phyloP scores from a whole-genome alignment of 2,797 vertebrate species.

The Neosilurus hyrtlii region DNA sequence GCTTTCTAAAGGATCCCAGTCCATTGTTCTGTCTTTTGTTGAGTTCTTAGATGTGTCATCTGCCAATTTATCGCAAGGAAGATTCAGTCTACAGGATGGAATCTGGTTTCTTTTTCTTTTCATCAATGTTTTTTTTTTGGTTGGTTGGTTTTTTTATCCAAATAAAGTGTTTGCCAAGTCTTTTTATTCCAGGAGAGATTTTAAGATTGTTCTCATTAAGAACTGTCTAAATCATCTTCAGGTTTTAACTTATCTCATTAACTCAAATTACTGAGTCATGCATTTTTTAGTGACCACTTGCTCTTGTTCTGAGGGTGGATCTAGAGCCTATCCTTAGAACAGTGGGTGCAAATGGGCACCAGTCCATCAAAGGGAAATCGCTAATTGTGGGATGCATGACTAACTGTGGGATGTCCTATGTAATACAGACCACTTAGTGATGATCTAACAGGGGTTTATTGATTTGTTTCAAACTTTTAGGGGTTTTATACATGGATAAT shows the following conservation, averaged over 20 bases:
- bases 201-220: not conserved
- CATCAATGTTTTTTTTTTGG: slow-evolving; percentile 34
- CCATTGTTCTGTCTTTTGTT: slow-evolving; percentile 76
- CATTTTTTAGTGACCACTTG: not conserved
- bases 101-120: slow-evolving; percentile 43
- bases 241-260: not conserved
- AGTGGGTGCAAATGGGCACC: not conserved
- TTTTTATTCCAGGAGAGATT: slow-evolving; percentile 12
- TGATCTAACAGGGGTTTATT: too few species aligned
- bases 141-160: slow-evolving; percentile 7
- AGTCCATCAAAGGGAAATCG: not conserved
- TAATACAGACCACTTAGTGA: too few species aligned
- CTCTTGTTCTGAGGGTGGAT: not conserved
- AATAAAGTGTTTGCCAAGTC: not conserved
- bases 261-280: not conserved
- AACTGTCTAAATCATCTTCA: not conserved
- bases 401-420: too few species aligned
- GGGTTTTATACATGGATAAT: too few species aligned
- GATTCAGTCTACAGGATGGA: slow-evolving; percentile 71
- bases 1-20: slow-evolving; percentile 70
- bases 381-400: not conserved
- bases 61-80: slow-evolving; percentile 76
- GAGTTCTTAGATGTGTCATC: slow-evolving; percentile 75
- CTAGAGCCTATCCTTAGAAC: not conserved
- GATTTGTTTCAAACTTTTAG: too few species aligned